Evolutionary conservation across 2,113 vertebrate species (phyloP).

Genomic region (Cyphomyrus plagiostoma): DNA sequence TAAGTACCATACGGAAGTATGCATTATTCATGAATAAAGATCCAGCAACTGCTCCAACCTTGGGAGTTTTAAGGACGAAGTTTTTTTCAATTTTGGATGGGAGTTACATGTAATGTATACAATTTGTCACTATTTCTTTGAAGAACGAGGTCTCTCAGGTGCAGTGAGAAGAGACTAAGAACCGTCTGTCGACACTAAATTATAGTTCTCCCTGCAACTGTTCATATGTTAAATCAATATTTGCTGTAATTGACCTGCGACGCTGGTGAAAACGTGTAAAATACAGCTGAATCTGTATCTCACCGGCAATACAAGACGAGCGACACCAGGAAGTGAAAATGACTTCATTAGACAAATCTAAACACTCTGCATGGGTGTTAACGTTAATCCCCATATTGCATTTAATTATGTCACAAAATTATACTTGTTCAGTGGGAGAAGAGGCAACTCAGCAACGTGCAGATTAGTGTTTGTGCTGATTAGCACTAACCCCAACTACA

Average conservation of each 20-base stretch:
- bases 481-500: background rate
- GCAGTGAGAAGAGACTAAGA: background rate
- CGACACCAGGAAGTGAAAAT: background rate
- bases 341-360: background rate
- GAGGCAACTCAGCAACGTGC: background rate
- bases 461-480: background rate
- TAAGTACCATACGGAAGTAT: background rate
- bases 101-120: background rate
- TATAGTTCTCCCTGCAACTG: background rate
- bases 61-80: background rate
- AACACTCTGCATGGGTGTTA: background rate
- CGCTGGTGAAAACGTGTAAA: background rate
- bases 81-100: background rate
- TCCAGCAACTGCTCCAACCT: background rate
- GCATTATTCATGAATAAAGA: background rate
- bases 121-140: background rate
- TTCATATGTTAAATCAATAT: background rate
- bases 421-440: background rate
- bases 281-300: background rate
- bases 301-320: background rate
- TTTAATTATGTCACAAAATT: background rate
- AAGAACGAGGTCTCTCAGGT: background rate
- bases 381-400: background rate
- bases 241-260: background rate
- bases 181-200: background rate